A percentile compares a stretch with the other conserved stretches of the same genome.
Evolutionary conservation across 2,888 invertebrate genomes (phyloP).

Genomic region (Nipponacmea schrenckii): DNA sequence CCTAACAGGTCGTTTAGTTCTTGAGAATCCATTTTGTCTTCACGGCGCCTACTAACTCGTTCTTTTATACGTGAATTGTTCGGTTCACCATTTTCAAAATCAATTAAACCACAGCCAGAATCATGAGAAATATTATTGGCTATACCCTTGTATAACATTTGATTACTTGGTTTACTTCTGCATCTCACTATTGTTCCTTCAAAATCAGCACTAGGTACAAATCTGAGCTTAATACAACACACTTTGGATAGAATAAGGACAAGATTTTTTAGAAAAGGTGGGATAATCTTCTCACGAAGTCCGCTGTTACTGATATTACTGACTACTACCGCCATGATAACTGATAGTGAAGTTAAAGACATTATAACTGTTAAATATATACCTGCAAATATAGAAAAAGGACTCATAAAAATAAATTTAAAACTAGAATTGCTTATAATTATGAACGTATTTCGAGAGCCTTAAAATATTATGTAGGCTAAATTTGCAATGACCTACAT

Average conservation of each 20-base stretch:
- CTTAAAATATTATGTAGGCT: no score
- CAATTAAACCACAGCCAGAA: constrained; percentile 54
- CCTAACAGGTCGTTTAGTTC: constrained; percentile 49
- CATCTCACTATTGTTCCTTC: constrained; percentile 14
- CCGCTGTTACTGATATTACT: constrained; percentile 66
- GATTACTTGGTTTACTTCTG: constrained; percentile 9
- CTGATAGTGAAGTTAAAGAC: constrained; percentile 66
- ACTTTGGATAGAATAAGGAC: constrained; percentile 39
- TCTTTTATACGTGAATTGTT: not conserved
- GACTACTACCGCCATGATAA: constrained; percentile 65
- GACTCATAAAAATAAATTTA: not conserved
- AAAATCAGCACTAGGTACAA: constrained; percentile 16
- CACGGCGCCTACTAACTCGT: not conserved
- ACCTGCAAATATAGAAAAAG: constrained; percentile 45
- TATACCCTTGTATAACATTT: constrained; percentile 30
- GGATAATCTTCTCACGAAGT: constrained; percentile 45
- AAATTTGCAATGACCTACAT: no score
- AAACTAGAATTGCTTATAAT: no score
- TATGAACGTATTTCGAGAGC: no score
- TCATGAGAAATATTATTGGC: constrained; percentile 49
- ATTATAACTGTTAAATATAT: constrained; percentile 67
- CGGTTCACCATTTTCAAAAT: constrained; percentile 51
- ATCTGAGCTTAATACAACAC: constrained; percentile 45
- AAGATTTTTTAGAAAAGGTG: constrained; percentile 36
- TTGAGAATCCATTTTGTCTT: constrained; percentile 23